Evolutionary conservation across 1,140 invertebrate species (phyloP), one percentile per base, ranked within the genome.

Genomic region (Drosophila chauvacae): DNA sequence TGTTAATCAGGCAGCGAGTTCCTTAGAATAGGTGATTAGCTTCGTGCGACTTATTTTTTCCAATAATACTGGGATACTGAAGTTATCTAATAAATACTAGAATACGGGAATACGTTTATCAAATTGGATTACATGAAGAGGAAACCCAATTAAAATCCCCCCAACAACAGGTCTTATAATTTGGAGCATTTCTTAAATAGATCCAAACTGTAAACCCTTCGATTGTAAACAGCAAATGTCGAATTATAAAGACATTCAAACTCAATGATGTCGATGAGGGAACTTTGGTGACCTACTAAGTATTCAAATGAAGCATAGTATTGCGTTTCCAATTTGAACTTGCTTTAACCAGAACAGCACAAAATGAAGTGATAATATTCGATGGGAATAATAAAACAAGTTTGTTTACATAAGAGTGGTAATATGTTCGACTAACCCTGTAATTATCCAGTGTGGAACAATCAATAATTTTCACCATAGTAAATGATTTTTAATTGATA

Each of bases 21-120:
- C 66, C 62, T 70, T 55, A 66, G 66, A 68, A 70, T 33, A n/a
- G 37, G 35, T 13, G 26, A 65, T 51, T 37, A 44, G 23, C 39
- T 37, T 30, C 13, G 23, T 66, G 39, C 66, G 62, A 53, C 65
- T 41, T 51, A 64, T 51, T 69, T 41, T 37, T 69, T 48, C 16
- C 13, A 42, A 39, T 28, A 18, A 51, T 42, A 39, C 20, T n/a
- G 28, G 13, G 20, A 65, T 1, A 53, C 11, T 44, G n/a, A 6
- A 11, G 18, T 69, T 53, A 45, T 42, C 18, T 37, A 69, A 51
- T 28, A 33, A 58, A 1, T 33, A 35, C 20, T 30, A 26, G 2
- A 64, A 63, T 47, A 35, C 20, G 37, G 33, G 4, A 64, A 63
- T 47, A 33, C 35, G 7, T 28, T 37, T 4, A 65, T 53, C 4